Conservation (phyloP, 2,888 invertebrate genomes). For the Malthinus flaveolus region DNA sequence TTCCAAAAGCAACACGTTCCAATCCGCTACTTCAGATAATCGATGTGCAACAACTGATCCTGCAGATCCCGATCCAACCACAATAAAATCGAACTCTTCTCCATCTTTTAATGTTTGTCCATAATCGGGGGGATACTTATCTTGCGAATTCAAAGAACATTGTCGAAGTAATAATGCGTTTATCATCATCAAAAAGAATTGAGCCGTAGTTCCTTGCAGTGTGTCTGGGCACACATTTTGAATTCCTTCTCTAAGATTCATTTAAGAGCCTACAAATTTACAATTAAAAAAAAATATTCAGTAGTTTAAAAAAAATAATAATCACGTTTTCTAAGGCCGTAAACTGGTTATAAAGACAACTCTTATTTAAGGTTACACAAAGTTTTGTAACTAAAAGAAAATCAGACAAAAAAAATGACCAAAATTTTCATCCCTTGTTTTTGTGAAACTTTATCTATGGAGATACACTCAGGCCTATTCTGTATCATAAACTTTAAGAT, state of each 20-base stretch:
- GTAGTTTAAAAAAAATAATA: too few relatives aligned
- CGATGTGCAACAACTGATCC: slow-evolving; percentile 59
- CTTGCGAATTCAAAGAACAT: background rate
- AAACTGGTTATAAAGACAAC: too few relatives aligned
- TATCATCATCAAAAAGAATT: slow-evolving; percentile 51
- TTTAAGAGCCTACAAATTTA: background rate
- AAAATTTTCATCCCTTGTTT: too few relatives aligned
- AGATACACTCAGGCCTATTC: too few relatives aligned
- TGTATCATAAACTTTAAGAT: too few relatives aligned
- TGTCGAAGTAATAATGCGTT: background rate
- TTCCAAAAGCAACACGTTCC: slow-evolving; percentile 58
- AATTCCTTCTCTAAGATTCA: background rate
- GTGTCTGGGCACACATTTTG: background rate
- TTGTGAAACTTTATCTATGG: too few relatives aligned
- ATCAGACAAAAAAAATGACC: too few relatives aligned
- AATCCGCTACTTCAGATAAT: slow-evolving; percentile 53
- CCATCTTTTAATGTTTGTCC: slow-evolving; percentile 26
- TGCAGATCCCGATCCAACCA: slow-evolving; percentile 59
- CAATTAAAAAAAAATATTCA: too few relatives aligned
- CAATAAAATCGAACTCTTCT: slow-evolving; percentile 56
- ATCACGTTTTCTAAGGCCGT: too few relatives aligned
- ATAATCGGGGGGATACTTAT: slow-evolving; percentile 1
- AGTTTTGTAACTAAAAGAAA: too few relatives aligned
- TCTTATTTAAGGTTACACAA: too few relatives aligned
- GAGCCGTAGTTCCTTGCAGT: background rate